These are phyloP conservation scores for Lasius fuliginosus DNA, from an alignment of 2,888 invertebrate species.

Conservation along the genomic window DNA sequence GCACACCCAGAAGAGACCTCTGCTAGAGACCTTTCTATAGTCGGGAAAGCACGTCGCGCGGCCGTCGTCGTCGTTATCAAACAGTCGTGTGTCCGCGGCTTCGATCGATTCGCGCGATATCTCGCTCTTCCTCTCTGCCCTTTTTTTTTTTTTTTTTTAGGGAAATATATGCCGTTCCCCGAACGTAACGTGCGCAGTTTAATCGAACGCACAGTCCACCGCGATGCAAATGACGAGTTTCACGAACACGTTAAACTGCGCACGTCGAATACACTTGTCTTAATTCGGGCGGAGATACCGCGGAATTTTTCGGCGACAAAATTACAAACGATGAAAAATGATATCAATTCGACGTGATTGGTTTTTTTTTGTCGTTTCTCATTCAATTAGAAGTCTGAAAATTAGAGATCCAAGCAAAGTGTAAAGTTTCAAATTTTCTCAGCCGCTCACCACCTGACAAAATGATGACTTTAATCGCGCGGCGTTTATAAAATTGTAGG, in stretches of 20 bases:
- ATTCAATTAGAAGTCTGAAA: neutral
- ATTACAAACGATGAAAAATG: neutral
- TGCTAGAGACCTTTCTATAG: slow-evolving; percentile 75
- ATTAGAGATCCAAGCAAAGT: neutral
- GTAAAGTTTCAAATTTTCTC: neutral
- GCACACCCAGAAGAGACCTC: slow-evolving; percentile 72
- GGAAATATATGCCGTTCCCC: neutral
- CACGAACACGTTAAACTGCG: slow-evolving; percentile 3
- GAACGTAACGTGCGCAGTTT: neutral
- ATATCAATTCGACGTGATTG: neutral
- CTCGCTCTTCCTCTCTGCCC: slow-evolving; percentile 33
- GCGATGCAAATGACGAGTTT: slow-evolving; percentile 6
- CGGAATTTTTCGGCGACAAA: neutral
- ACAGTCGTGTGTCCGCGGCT: slow-evolving; percentile 64
- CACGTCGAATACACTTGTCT: neutral
- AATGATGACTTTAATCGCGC: neutral
- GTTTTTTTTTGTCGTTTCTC: neutral
- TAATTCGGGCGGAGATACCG: neutral
- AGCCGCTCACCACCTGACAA: neutral
- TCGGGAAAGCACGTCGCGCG: slow-evolving; percentile 74
- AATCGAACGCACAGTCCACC: neutral
- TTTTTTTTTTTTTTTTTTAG: neutral
- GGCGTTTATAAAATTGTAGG: neutral
- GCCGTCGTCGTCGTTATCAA: slow-evolving; percentile 74
- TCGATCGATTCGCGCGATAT: slow-evolving; percentile 70